These are phyloP conservation scores for Scomber scombrus DNA, from an alignment of 2,113 vertebrate genomes.

Conservation along the genomic window DNA sequence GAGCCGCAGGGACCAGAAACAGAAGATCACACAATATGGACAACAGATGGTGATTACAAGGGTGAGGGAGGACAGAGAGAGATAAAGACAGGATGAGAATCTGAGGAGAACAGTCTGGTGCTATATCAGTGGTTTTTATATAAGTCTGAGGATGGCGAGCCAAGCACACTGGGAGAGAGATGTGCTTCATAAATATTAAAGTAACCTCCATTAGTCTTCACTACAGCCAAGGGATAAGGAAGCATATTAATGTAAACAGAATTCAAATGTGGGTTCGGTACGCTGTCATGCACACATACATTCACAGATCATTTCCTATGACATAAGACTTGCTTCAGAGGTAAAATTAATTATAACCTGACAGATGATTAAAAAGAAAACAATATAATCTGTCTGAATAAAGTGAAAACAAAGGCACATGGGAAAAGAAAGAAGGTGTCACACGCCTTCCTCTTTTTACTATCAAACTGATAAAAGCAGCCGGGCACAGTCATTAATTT, in stretches of 20 bases:
- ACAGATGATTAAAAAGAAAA: conserved; percentile 45
- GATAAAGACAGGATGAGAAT: conserved; percentile 38
- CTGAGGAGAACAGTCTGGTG: conserved; percentile 10
- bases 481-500: conserved; percentile 53
- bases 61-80: conserved; percentile 54
- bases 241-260: conserved; percentile 47
- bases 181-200: conserved; percentile 71
- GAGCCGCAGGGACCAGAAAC: conserved; percentile 65
- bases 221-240: conserved; percentile 32
- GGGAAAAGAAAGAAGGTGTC: conserved; percentile 19
- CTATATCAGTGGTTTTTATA: conserved; percentile 47
- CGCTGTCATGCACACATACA: not conserved
- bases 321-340: conserved; percentile 9
- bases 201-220: conserved; percentile 41
- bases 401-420: conserved; percentile 19
- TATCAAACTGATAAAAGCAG: conserved; percentile 41
- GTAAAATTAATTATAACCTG: conserved; percentile 63
- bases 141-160: conserved; percentile 17
- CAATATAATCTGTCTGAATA: conserved; percentile 51
- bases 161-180: conserved; percentile 20
- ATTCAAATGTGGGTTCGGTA: conserved; percentile 25
- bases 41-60: conserved; percentile 81
- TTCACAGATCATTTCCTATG: not conserved
- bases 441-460: conserved; percentile 22
- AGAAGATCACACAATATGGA: conserved; percentile 82